These are phyloP conservation scores for Pomatostomus ruficeps DNA, from an alignment of 2,113 vertebrate genomes.

Conservation along the genomic window DNA sequence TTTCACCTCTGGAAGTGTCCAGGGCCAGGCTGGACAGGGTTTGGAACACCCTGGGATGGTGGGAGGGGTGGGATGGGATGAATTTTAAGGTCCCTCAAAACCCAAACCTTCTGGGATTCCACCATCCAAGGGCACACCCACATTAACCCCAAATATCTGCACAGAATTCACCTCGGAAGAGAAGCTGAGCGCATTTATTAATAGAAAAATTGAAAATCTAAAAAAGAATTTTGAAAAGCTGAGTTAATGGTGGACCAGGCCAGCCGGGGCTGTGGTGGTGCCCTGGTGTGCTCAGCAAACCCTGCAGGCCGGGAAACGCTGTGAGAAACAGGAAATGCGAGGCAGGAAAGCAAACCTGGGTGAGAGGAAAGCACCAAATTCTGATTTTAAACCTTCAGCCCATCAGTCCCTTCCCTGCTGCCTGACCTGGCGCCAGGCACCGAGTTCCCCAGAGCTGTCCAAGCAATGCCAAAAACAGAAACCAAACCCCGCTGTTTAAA, in stretches of 20 bases:
- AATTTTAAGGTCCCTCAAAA: background rate
- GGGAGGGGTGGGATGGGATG: background rate
- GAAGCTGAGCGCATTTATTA: background rate
- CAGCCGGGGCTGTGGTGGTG: background rate
- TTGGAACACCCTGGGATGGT: background rate
- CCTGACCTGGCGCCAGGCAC: background rate
- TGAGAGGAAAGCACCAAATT: background rate
- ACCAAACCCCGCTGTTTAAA: background rate
- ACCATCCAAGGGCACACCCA: background rate
- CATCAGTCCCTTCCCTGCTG: background rate
- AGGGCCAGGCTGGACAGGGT: background rate
- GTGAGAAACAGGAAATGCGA: background rate
- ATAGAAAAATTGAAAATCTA: background rate
- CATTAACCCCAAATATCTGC: background rate
- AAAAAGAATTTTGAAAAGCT: background rate
- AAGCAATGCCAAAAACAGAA: background rate
- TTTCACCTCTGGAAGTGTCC: background rate
- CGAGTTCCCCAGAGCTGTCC: background rate
- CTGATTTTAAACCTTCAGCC: background rate
- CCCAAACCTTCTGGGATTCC: background rate
- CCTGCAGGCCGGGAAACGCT: background rate
- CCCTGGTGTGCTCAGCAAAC: background rate
- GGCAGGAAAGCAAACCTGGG: background rate
- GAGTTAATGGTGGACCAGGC: background rate
- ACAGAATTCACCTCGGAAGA: background rate